Conservation (phyloP, 2,797 vertebrate genomes). For the Chanos chanos region DNA sequence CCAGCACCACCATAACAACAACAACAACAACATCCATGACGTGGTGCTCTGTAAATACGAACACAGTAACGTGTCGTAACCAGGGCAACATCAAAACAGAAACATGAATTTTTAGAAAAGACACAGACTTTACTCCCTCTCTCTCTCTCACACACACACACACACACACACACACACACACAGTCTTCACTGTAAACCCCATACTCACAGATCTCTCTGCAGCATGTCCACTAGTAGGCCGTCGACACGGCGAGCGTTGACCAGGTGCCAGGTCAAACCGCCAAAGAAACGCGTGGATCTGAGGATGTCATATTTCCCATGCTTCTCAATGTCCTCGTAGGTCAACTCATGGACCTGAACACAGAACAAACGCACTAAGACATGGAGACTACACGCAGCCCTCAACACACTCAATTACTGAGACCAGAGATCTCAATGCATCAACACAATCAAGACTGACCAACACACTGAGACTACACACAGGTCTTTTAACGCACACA, state of each 20-base stretch:
- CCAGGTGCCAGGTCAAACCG: conserved; percentile 88
- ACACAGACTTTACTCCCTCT: background rate
- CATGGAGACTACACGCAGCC: background rate
- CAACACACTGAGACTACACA: too few relatives aligned
- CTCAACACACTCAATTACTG: background rate
- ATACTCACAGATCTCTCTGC: conserved; percentile 85
- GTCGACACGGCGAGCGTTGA: conserved; percentile 75
- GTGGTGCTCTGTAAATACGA: conserved; percentile 12
- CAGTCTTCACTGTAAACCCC: background rate
- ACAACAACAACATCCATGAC: background rate
- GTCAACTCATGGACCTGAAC: conserved; percentile 76
- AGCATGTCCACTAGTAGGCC: conserved; percentile 90
- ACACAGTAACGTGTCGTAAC: conserved; percentile 8
- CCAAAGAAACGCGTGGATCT: conserved; percentile 90
- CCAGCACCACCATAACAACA: background rate
- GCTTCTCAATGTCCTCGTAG: conserved; percentile 86
- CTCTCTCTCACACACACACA: background rate
- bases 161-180: background rate
- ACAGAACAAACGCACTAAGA: background rate
- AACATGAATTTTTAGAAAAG: background rate
- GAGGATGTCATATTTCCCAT: conserved; percentile 80
- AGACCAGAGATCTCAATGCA: too few relatives aligned
- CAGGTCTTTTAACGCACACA: too few relatives aligned
- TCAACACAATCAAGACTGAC: too few relatives aligned
- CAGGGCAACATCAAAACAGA: background rate